Percentiles rank a stretch among this genome's conserved stretches.
These are phyloP conservation scores for Leptinotarsa lineolata DNA, from an alignment of 1,140 invertebrate species.

Conservation along the genomic window DNA sequence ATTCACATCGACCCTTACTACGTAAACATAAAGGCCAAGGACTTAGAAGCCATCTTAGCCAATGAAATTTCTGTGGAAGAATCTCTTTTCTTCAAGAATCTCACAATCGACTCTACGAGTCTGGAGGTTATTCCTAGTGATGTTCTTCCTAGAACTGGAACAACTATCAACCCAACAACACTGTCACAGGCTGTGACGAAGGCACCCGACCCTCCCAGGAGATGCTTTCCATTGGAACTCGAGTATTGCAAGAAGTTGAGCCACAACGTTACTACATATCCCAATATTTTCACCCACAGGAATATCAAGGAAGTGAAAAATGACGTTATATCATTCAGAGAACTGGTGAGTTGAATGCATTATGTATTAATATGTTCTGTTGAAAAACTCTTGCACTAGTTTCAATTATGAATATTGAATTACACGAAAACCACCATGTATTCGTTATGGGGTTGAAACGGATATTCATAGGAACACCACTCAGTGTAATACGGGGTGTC, in stretches of 20 bases:
- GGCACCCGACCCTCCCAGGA: constrained; percentile 62
- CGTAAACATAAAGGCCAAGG: constrained; percentile 59
- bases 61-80: constrained; percentile 61
- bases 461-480: too few species aligned
- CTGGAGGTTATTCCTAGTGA: constrained; percentile 68
- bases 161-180: constrained; percentile 59
- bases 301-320: constrained; percentile 70
- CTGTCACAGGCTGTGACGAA: constrained; percentile 55
- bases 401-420: too few species aligned
- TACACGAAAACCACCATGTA: too few species aligned
- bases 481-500: too few species aligned
- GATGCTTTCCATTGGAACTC: constrained; percentile 69
- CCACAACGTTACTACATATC: constrained; percentile 83
- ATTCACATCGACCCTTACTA: constrained; percentile 70
- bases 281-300: constrained; percentile 73
- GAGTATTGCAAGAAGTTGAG: constrained; percentile 73
- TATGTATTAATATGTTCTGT: too few species aligned
- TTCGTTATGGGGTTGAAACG: too few species aligned
- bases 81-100: constrained; percentile 64
- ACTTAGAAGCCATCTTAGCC: constrained; percentile 59
- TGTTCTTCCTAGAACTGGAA: constrained; percentile 60
- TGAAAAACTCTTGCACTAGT: too few species aligned
- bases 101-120: constrained; percentile 69
- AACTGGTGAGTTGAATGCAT: constrained; percentile 57
- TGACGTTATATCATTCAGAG: constrained; percentile 81